Evolutionary conservation across 1,140 invertebrate genomes (phyloP).

Genomic region (Phenacoccus solenopsis): DNA sequence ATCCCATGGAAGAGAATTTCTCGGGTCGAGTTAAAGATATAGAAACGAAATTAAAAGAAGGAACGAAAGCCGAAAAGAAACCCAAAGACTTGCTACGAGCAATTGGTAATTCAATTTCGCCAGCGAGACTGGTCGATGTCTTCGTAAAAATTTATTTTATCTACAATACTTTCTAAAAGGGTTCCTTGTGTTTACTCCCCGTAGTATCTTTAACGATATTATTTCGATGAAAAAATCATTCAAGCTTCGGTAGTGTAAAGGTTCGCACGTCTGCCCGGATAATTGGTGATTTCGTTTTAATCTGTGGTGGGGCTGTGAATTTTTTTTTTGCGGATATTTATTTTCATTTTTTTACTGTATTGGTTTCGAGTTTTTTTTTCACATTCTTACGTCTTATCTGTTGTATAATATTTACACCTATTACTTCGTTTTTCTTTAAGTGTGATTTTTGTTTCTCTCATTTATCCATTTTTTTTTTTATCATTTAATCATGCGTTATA

Average conservation of each 20-base stretch:
- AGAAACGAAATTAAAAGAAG: conserved; percentile 45
- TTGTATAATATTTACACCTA: too few species aligned
- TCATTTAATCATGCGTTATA: too few species aligned
- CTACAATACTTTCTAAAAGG: too few species aligned
- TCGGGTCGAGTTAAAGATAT: conserved; percentile 54
- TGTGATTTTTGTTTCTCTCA: too few species aligned
- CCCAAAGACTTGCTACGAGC: conserved; percentile 73
- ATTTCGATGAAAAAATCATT: neutral
- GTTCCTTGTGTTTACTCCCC: too few species aligned
- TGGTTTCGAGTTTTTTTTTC: neutral
- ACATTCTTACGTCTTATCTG: too few species aligned
- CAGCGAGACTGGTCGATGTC: too few species aligned
- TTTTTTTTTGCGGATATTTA: neutral
- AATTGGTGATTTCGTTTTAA: neutral
- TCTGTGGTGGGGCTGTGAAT: neutral
- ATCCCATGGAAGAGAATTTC: conserved; percentile 50
- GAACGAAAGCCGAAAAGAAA: conserved; percentile 51
- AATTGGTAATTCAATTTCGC: conserved; percentile 43
- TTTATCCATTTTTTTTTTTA: too few species aligned
- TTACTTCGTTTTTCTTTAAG: too few species aligned
- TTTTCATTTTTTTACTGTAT: neutral
- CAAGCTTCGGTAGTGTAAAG: neutral
- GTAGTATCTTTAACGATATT: neutral
- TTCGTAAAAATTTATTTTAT: too few species aligned
- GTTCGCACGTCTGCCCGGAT: neutral